Percentiles rank a stretch among this genome's conserved stretches.
phyloP scores from a whole-genome alignment of 2,888 invertebrate species.

The Acleris literana region DNA sequence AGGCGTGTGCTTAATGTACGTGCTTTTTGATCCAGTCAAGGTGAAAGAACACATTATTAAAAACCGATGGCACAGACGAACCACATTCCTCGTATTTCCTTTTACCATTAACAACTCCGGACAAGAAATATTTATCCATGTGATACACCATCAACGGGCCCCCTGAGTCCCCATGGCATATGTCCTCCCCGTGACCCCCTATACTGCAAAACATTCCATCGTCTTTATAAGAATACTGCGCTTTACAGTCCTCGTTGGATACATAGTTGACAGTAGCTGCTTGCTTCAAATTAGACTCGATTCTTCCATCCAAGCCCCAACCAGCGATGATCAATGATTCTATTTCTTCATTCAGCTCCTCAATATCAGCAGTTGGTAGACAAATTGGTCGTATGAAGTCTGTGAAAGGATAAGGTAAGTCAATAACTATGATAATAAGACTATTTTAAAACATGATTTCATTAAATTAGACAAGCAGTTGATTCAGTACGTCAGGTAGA shows the following conservation, averaged over 20 bases:
- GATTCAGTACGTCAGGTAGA: too few relatives aligned
- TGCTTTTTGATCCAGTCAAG: constrained; percentile 20
- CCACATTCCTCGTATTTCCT: constrained; percentile 6
- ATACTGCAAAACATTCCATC: constrained; percentile 22
- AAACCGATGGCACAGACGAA: constrained; percentile 18
- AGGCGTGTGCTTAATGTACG: constrained; percentile 2
- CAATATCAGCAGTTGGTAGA: constrained; percentile 19
- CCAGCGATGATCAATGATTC: constrained; percentile 20
- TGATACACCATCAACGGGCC: constrained; percentile 20
- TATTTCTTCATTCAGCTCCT: background rate
- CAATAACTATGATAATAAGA: too few relatives aligned
- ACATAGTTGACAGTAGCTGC: constrained; percentile 21
- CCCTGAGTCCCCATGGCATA: constrained; percentile 27
- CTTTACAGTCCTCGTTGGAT: constrained; percentile 9
- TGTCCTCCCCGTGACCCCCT: constrained; percentile 23
- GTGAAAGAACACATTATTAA: constrained; percentile 29
- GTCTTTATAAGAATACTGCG: constrained; percentile 20
- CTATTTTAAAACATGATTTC: too few relatives aligned
- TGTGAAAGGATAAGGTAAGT: background rate
- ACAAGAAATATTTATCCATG: constrained; percentile 12
- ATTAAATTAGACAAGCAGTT: too few relatives aligned
- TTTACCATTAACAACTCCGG: constrained; percentile 25
- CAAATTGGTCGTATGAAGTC: constrained; percentile 23
- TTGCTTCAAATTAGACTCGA: constrained; percentile 16
- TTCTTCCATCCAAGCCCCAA: constrained; percentile 25